Evolutionary conservation across 2,888 invertebrate species (phyloP).

Genomic region (Furcula furcula): DNA sequence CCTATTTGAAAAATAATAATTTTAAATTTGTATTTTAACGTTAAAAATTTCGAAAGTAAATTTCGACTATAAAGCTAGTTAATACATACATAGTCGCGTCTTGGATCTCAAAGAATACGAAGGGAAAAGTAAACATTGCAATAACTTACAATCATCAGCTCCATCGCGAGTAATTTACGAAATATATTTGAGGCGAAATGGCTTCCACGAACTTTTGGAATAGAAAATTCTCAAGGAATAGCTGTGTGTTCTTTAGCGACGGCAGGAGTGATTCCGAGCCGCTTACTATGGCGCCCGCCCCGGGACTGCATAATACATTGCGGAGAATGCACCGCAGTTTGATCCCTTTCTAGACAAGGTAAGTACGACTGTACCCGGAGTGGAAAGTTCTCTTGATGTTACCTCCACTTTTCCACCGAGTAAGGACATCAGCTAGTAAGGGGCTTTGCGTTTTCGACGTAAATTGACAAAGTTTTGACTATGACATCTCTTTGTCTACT

Average conservation of each 20-base stretch:
- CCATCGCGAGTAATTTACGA: slow-evolving; percentile 56
- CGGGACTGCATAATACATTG: slow-evolving; percentile 79
- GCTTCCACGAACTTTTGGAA: slow-evolving; percentile 60
- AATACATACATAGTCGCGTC: slow-evolving; percentile 8
- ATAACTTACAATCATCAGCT: slow-evolving; percentile 53
- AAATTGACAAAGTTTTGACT: slow-evolving; percentile 75
- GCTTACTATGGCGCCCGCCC: slow-evolving; percentile 66
- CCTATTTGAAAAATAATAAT: too few relatives aligned
- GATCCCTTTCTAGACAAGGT: slow-evolving; percentile 79
- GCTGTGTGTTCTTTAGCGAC: slow-evolving; percentile 55
- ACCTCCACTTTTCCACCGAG: slow-evolving; percentile 68
- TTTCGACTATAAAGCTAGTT: too few relatives aligned
- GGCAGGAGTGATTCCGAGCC: slow-evolving; percentile 67
- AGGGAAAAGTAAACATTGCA: slow-evolving; percentile 37
- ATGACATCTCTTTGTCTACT: slow-evolving; percentile 71
- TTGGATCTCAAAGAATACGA: slow-evolving; percentile 22
- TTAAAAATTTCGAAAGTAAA: too few relatives aligned
- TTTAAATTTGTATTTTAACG: too few relatives aligned
- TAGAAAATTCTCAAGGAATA: slow-evolving; percentile 62
- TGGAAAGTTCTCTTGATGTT: slow-evolving; percentile 72
- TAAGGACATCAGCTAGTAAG: slow-evolving; percentile 66
- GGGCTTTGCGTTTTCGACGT: slow-evolving; percentile 66
- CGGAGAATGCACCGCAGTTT: slow-evolving; percentile 78
- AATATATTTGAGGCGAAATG: slow-evolving; percentile 57
- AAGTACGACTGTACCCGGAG: slow-evolving; percentile 67